phyloP scores from a whole-genome alignment of 2,888 invertebrate genomes.

The Melieria omissa region DNA sequence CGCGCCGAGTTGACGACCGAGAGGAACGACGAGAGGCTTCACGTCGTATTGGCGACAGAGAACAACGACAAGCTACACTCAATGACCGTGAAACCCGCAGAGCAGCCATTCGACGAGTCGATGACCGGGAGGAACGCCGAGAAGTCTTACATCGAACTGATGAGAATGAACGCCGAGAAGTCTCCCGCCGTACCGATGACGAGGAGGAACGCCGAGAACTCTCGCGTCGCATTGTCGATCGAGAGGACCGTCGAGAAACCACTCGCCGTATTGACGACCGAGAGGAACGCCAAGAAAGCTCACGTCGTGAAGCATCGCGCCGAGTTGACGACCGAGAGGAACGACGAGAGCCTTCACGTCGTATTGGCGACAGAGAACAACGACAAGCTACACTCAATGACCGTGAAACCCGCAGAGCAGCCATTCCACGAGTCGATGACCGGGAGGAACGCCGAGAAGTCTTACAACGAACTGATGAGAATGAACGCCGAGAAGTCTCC shows the following conservation, averaged over 20 bases:
- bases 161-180: constrained; percentile 6
- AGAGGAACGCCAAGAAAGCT: not conserved
- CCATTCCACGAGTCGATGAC: too few species aligned
- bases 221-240: not conserved
- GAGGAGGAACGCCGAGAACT: constrained; percentile 8
- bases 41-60: too few species aligned
- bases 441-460: too few species aligned
- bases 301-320: not conserved
- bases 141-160: not conserved
- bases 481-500: not conserved
- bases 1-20: not conserved
- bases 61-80: too few species aligned
- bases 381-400: too few species aligned
- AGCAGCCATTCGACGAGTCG: not conserved
- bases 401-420: too few species aligned
- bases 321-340: constrained; percentile 13
- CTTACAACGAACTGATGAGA: not conserved
- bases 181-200: not conserved
- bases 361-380: not conserved
- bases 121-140: not conserved
- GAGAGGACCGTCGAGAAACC: not conserved
- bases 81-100: not conserved
- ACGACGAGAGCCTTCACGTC: not conserved
- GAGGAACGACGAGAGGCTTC: not conserved
- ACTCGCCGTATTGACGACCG: not conserved